phyloP scores from a whole-genome alignment of 2,113 vertebrate species.

The Marmota monax region DNA sequence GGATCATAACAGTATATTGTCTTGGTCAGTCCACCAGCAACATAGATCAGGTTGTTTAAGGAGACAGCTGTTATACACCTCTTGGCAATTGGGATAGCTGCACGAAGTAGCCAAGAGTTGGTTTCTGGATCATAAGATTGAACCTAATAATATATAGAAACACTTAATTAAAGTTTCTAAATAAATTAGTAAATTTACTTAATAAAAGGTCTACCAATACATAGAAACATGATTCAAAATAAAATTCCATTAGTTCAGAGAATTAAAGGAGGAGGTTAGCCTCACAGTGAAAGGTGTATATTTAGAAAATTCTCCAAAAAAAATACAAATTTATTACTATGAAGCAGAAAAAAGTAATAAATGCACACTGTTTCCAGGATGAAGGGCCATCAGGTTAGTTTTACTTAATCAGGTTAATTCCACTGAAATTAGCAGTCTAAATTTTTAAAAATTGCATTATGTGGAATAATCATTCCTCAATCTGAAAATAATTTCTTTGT shows the following conservation, averaged over 20 bases:
- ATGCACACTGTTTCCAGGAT: not conserved
- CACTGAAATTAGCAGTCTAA: constrained; percentile 9
- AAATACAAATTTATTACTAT: constrained; percentile 15
- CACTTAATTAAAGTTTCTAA: constrained; percentile 52
- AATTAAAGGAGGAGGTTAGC: constrained; percentile 30
- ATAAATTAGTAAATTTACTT: constrained; percentile 30
- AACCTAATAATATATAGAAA: constrained; percentile 89
- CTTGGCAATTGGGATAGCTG: constrained; percentile 98
- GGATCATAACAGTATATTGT: constrained; percentile 98
- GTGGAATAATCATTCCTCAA: constrained; percentile 20
- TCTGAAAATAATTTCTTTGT: constrained; percentile 38
- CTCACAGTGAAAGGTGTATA: constrained; percentile 34
- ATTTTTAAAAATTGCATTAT: not conserved
- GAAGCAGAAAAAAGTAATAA: constrained; percentile 5
- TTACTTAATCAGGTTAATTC: too few relatives aligned
- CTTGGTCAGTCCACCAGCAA: constrained; percentile 98
- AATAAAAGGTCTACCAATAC: constrained; percentile 31
- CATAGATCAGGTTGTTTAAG: constrained; percentile 97
- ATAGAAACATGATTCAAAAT: constrained; percentile 50
- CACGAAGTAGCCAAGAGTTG: constrained; percentile 95
- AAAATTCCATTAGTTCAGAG: constrained; percentile 42
- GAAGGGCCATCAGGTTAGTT: not conserved
- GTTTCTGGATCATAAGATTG: constrained; percentile 97
- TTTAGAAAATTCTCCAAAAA: constrained; percentile 40
- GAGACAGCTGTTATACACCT: constrained; percentile 98